Base-by-base conservation (phyloP, 2,113 vertebrate species). In the Apus apus region DNA sequence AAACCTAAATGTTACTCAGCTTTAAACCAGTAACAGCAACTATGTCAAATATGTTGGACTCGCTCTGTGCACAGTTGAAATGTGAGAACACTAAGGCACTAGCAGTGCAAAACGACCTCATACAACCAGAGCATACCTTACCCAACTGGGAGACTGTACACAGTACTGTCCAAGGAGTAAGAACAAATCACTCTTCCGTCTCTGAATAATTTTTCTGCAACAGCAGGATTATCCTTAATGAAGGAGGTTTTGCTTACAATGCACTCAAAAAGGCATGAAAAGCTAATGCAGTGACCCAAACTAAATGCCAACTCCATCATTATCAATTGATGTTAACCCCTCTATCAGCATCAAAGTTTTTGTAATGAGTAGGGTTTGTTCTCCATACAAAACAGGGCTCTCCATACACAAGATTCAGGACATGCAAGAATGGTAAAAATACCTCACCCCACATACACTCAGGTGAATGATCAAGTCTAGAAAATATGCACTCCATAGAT, bases 221-320 rank as follows among this genome's bases (percentile, higher is more conserved):
- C 23, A 70, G 54, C 29, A 83, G 6, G 6, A 19, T 75, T 67
- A 71, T 72, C 48, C 64, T 78, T 90, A 89, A 95, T 66, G 43
- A 83, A 26, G n/a, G 29, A 67, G 43, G 21, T n/a, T 77, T 91
- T 84, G 80, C 51, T 95, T 62, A 66, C 60, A 66, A 40, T 23
- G 43, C 50, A 73, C 21, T 81, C 23, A 1, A 90, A 90, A 87
- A 90, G 34, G 27, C 22, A 45, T 3, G 8, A 83, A 36, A 6
- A 53, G 32, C 27, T 65, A 82, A 85, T 13, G 19, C 56, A 64
- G 20, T n/a, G 29, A 91, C 11, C 27, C 48, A 76, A 85, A 65
- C 46, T 54, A 65, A 85, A 73, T 48, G 15, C 32, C 45, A 64
- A 1, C 17, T 57, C 38, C 34, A 56, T 51, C 50, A 29, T 26